Evolutionary conservation across 2,888 invertebrate genomes (phyloP).

Genomic region (Imbricaverruca yamaguchii): DNA sequence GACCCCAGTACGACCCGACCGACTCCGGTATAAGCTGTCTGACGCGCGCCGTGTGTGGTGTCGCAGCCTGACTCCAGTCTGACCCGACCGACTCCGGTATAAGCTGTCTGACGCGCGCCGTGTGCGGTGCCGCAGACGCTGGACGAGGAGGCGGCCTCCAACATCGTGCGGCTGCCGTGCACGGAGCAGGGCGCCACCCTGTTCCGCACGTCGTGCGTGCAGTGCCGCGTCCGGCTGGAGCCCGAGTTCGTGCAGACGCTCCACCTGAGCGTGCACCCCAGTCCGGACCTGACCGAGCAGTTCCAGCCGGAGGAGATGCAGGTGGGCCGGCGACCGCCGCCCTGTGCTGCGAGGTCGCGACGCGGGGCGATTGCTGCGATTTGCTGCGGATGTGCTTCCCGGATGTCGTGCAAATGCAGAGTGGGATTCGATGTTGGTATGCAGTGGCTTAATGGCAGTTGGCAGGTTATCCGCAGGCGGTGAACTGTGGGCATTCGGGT

Average conservation of each 20-base stretch:
- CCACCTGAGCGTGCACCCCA: slow-evolving; percentile 69
- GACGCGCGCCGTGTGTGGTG: background rate
- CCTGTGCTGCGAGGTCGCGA: background rate
- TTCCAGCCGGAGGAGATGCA: slow-evolving; percentile 81
- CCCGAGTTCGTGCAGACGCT: slow-evolving; percentile 82
- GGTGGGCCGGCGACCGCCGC: slow-evolving; percentile 41
- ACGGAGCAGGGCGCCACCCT: slow-evolving; percentile 77
- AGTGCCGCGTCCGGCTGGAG: slow-evolving; percentile 79
- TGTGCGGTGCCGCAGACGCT: background rate
- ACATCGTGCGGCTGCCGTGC: background rate
- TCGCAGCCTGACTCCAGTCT: too few relatives aligned
- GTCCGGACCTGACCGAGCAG: slow-evolving; percentile 76
- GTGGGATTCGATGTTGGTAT: too few relatives aligned
- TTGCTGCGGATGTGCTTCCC: too few relatives aligned
- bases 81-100: too few relatives aligned
- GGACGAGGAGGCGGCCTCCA: background rate
- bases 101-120: too few relatives aligned
- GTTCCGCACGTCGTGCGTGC: slow-evolving; percentile 80
- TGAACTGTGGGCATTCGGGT: too few relatives aligned
- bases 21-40: too few relatives aligned
- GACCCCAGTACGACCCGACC: too few relatives aligned
- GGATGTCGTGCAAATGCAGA: too few relatives aligned
- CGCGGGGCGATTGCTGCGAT: too few relatives aligned
- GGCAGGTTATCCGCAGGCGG: too few relatives aligned
- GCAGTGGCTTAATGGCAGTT: too few relatives aligned